A percentile compares a stretch with the other conserved stretches of the same genome.
These are phyloP conservation scores for Oophaga sylvatica DNA, from an alignment of 2,797 vertebrate genomes.

Conservation along the genomic window DNA sequence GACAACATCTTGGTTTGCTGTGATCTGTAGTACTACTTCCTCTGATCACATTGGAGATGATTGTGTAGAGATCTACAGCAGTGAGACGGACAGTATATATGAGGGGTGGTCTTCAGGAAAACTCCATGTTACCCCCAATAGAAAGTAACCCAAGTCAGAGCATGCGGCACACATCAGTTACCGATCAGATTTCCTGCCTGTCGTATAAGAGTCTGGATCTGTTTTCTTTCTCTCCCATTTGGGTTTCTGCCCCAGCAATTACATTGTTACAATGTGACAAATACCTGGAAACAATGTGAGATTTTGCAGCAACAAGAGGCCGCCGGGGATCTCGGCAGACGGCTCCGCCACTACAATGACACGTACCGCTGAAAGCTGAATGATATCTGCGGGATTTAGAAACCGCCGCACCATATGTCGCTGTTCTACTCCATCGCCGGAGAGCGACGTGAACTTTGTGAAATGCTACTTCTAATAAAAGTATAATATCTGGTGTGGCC, in stretches of 20 bases:
- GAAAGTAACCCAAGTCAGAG: background rate
- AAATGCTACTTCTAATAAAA: slow-evolving; percentile 69
- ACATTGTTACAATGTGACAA: slow-evolving; percentile 17
- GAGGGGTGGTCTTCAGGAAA: too few species aligned
- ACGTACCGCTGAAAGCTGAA: slow-evolving; percentile 70
- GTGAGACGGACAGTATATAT: too few species aligned
- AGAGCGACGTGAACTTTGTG: slow-evolving; percentile 67
- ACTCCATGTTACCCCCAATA: background rate
- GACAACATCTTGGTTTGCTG: too few species aligned
- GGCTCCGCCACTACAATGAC: slow-evolving; percentile 68
- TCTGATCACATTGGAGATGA: too few species aligned
- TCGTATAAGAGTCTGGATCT: background rate
- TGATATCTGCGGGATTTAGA: slow-evolving; percentile 71
- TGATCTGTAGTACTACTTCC: too few species aligned
- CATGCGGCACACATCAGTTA: background rate
- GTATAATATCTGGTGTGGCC: slow-evolving; percentile 60
- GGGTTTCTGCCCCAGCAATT: slow-evolving; percentile 1
- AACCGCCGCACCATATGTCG: slow-evolving; percentile 71
- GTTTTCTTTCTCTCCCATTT: slow-evolving; percentile 1
- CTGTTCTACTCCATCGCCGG: slow-evolving; percentile 66
- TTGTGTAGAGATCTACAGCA: too few species aligned
- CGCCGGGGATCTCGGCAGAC: slow-evolving; percentile 67
- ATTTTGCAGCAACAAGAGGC: slow-evolving; percentile 41
- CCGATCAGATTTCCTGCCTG: background rate
- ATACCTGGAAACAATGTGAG: background rate